These are phyloP conservation scores for Willisornis vidua DNA, from an alignment of 2,113 vertebrate genomes.

Conservation along the genomic window DNA sequence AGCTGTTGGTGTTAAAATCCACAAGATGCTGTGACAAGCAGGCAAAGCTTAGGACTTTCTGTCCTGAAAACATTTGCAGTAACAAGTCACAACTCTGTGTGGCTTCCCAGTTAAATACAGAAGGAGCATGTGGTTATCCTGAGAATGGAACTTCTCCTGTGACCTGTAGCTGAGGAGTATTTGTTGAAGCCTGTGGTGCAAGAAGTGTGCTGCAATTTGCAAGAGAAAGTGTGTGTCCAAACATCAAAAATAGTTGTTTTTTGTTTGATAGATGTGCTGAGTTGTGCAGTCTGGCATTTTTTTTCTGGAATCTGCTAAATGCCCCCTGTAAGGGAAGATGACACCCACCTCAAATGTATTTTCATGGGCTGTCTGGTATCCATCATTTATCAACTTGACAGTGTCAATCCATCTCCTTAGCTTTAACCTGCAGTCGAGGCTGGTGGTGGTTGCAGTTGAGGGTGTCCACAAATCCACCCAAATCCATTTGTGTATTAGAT, in stretches of 20 bases:
- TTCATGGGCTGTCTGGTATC: neutral
- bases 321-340: neutral
- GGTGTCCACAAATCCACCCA: neutral
- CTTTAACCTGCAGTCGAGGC: neutral
- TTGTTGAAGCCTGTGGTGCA: neutral
- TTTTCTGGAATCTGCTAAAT: neutral
- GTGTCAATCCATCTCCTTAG: neutral
- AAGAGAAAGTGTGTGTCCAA: neutral
- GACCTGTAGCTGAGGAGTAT: neutral
- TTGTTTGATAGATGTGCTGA: neutral
- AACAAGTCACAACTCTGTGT: neutral
- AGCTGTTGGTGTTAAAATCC: conserved; percentile 32
- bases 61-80: conserved; percentile 25
- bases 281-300: neutral
- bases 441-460: neutral
- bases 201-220: neutral
- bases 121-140: conserved; percentile 2
- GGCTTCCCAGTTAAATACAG: conserved; percentile 1
- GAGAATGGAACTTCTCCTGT: neutral
- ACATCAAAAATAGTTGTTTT: neutral
- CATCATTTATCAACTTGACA: neutral
- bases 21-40: conserved; percentile 29
- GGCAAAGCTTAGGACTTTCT: conserved; percentile 3
- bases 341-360: neutral
- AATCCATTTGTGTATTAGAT: neutral